Conservation (phyloP, 2,888 invertebrate species). For the Synergus umbraculus region DNA sequence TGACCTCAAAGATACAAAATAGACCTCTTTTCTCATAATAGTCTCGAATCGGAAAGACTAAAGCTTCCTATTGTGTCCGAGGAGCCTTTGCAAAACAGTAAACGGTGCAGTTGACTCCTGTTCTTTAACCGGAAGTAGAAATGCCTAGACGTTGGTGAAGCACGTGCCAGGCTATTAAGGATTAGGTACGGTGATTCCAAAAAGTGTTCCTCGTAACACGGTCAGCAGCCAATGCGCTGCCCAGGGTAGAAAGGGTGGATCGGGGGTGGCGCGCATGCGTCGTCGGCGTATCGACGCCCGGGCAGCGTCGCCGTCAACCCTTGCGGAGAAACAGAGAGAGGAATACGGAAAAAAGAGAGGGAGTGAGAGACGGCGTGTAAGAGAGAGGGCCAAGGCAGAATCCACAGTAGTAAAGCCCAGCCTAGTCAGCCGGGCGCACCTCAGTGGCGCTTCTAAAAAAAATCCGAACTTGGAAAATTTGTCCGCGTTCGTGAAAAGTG, state of each 20-base stretch:
- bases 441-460: slow-evolving; percentile 45
- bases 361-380: slow-evolving; percentile 26
- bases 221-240: slow-evolving; percentile 65
- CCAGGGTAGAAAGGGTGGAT: slow-evolving; percentile 60
- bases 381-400: slow-evolving; percentile 46
- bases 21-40: neutral
- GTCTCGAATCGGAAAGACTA: neutral
- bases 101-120: slow-evolving; percentile 8
- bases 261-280: slow-evolving; percentile 75
- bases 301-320: slow-evolving; percentile 57
- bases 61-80: neutral
- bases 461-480: slow-evolving; percentile 28
- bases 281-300: slow-evolving; percentile 73
- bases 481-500: slow-evolving; percentile 15
- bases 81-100: neutral
- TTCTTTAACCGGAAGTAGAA: slow-evolving; percentile 13
- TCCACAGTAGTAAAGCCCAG: slow-evolving; percentile 73
- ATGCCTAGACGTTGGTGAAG: slow-evolving; percentile 22
- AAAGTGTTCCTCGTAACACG: slow-evolving; percentile 53
- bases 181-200: slow-evolving; percentile 21
- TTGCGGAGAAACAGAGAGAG: slow-evolving; percentile 38
- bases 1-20: neutral
- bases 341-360: neutral
- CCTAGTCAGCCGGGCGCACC: slow-evolving; percentile 69
- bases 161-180: slow-evolving; percentile 24